Conservation (phyloP, 2,888 invertebrate genomes). For the Rhimphoctona megacephalus region DNA sequence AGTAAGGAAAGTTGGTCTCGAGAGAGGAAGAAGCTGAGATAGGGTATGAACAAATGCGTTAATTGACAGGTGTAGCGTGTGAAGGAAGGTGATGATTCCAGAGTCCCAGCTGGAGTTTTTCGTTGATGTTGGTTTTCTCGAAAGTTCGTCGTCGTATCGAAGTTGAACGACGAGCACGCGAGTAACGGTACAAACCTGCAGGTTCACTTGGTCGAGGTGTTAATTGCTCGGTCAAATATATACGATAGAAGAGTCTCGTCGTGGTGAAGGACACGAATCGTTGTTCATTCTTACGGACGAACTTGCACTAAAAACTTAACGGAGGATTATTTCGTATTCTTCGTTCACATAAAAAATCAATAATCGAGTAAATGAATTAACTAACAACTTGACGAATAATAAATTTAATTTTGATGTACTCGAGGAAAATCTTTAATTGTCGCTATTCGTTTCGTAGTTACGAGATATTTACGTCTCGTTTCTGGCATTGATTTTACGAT, state of each 20-base stretch:
- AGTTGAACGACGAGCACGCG: slow-evolving; percentile 58
- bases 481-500: slow-evolving; percentile 59
- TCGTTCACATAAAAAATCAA: slow-evolving; percentile 18
- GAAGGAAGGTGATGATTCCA: slow-evolving; percentile 26
- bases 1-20: slow-evolving; percentile 42
- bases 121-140: slow-evolving; percentile 14
- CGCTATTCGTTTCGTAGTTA: slow-evolving; percentile 47
- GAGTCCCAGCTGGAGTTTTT: slow-evolving; percentile 51
- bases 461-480: slow-evolving; percentile 59
- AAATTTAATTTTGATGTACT: neutral
- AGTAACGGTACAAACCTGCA: slow-evolving; percentile 70
- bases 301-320: neutral
- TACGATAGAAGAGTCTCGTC: slow-evolving; percentile 55
- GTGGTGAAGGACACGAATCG: slow-evolving; percentile 33
- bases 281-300: neutral
- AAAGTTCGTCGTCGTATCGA: slow-evolving; percentile 21
- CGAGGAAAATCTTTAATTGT: slow-evolving; percentile 54
- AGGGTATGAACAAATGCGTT: slow-evolving; percentile 55
- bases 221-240: slow-evolving; percentile 70
- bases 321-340: slow-evolving; percentile 18
- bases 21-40: slow-evolving; percentile 18
- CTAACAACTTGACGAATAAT: neutral
- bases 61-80: slow-evolving; percentile 57
- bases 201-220: slow-evolving; percentile 68
- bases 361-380: slow-evolving; percentile 12